Base-by-base conservation (phyloP, 2,888 invertebrate genomes). In the Andrena camellia region DNA sequence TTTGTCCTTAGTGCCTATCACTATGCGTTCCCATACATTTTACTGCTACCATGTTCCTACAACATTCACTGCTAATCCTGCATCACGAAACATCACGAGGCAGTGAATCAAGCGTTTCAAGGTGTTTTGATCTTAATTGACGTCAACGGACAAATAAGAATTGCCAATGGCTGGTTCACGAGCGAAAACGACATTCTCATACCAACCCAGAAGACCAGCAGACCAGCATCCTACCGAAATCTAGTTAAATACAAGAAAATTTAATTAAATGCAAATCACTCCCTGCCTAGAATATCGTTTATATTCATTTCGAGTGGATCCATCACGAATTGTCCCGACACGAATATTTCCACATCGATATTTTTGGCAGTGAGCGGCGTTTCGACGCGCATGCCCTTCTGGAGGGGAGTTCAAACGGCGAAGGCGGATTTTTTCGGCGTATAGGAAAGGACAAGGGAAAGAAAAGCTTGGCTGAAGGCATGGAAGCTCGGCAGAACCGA, bases 51-150 rank as follows among this genome's bases (percentile, higher is more conserved):
- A 74, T 31, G 35, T 59, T 54, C 35, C 23, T 42, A 13, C 57
- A 66, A 74, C 26, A 5, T 23, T 42, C 57, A 20, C 26, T 5
- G 42, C 60, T 60, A 72, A 81, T 81, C 29, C 76, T 60, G 48
- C 72, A 31, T 48, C 64, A 35, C 23, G 23, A 33, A 63, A 13
- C 48, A 81, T 77, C 74, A 48, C 74, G 70, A 59, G 26, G 59
- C 60, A 67, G 70, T 52, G 57, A 77, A 83, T 73, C 66, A 54
- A 69, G 78, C 52, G 54, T 82, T 69, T 75, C 82, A 78, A 82
- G 74, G 82, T 82, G 78, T 78, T 82, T 75, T 48, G 50, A 52
- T 52, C 59, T 72, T 73, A 83, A 83, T 78, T 66, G 83, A 72
- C 75, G 68, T 75, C 81, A 72, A 74, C 82, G 23, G 64, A 35